Evolutionary conservation across 2,888 invertebrate species (phyloP), one percentile per base, ranked within the genome.

Genomic region (Arge pagana): DNA sequence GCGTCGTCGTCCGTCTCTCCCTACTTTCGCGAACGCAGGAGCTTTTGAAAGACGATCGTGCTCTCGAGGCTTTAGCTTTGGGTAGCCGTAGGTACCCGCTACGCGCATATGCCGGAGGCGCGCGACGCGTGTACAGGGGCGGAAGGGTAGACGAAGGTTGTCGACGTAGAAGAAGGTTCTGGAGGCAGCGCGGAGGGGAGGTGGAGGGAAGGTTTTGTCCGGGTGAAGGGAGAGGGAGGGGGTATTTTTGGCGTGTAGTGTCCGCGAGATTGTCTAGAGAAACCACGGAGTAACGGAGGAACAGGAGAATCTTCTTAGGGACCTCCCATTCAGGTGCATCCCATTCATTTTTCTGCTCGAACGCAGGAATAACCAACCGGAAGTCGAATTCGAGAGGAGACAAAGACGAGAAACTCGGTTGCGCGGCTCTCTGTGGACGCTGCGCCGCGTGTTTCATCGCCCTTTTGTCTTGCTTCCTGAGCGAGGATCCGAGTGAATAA

Each of bases 401-500:
- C 72, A 72, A 72, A 68, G 66, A 66, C 43, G 48, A 31, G 39
- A 35, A 35, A 54, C 13, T 35, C 31, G 48, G 39, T 21, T 19
- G 24, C 18, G 24, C 36, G 19, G 43, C 16, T n/a, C n/a, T n/a
- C n/a, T 21, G 40, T 16, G 30, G 23, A 50, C 51, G 51, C 45
- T 21, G 45, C 30, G 6, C 45, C 24, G 15, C 33, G 24, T 74
- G 74, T 74, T 76, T 76, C 74, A 76, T 74, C 71, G 71, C 59
- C 57, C 74, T 60, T 73, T 76, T 76, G 76, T 76, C 74, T 74
- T 72, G 73, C 70, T 74, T 76, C 76, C 76, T 76, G 76, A 71
- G 68, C 70, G 70, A 67, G 61, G 53, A 63, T 55, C 59, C 66
- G 21, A 21, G 64, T 72, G 69, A 73, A 73, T 62, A 65, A 67